Evolutionary conservation across 2,797 vertebrate genomes (phyloP).

Genomic region (Fundulus diaphanus): DNA sequence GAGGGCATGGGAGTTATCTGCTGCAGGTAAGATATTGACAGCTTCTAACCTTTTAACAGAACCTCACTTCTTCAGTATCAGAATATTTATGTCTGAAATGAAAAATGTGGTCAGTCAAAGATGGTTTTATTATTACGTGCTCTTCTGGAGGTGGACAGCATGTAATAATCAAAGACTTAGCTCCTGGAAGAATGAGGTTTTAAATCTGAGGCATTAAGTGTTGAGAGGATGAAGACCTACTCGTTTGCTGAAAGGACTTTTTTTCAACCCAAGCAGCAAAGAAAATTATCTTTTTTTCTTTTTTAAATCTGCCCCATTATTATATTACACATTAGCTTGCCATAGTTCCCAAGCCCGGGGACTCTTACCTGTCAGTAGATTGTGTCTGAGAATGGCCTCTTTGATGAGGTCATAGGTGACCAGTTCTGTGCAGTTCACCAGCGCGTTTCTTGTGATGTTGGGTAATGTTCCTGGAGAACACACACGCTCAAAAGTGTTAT

Average conservation of each 20-base stretch:
- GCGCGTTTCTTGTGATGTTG: slow-evolving; percentile 88
- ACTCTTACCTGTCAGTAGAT: slow-evolving; percentile 84
- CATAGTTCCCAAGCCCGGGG: background rate
- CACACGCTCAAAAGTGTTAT: background rate
- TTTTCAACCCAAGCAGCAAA: too few species aligned
- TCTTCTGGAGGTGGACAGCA: background rate
- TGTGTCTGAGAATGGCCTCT: slow-evolving; percentile 83
- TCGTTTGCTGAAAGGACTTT: too few species aligned
- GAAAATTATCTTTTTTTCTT: background rate
- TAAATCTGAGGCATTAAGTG: background rate
- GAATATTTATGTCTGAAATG: too few species aligned
- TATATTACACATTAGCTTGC: background rate
- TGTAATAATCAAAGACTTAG: background rate
- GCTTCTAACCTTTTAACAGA: background rate
- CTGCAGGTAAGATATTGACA: background rate
- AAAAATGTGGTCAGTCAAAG: too few species aligned
- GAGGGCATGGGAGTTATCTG: background rate
- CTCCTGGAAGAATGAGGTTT: background rate
- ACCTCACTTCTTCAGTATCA: background rate
- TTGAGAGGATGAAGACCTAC: too few species aligned
- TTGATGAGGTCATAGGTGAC: slow-evolving; percentile 92
- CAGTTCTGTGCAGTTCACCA: slow-evolving; percentile 90
- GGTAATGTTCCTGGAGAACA: slow-evolving; percentile 83
- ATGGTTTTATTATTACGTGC: background rate
- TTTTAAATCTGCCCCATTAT: background rate